Conservation (phyloP, 1,140 invertebrate genomes). For the Steinernema feltiae region DNA sequence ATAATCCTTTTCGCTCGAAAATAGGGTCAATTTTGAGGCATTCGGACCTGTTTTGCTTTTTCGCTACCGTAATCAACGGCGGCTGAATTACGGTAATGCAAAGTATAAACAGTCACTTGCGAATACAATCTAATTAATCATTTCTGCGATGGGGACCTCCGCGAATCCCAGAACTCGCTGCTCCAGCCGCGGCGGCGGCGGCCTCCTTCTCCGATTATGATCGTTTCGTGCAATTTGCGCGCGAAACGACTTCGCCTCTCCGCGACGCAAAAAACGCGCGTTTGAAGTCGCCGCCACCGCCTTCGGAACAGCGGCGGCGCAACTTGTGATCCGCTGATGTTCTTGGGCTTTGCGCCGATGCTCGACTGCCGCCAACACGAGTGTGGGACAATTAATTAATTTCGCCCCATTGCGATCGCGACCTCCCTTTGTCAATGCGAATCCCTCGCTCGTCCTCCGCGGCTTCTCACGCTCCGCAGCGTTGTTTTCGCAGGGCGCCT, state of each 20-base stretch:
- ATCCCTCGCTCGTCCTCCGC: too few species aligned
- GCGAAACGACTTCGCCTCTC: constrained; percentile 1
- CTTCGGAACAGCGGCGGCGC: neutral
- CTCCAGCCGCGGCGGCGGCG: too few species aligned
- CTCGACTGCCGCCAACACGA: neutral
- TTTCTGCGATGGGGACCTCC: neutral
- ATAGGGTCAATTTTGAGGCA: too few species aligned
- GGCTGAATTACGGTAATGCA: too few species aligned
- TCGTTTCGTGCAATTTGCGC: constrained; percentile 7
- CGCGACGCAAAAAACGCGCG: neutral
- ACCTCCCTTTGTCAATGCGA: constrained; percentile 1
- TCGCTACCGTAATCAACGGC: too few species aligned
- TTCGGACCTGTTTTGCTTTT: too few species aligned
- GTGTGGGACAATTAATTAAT: neutral
- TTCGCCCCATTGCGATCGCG: constrained; percentile 10
- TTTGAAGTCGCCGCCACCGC: constrained; percentile 3
- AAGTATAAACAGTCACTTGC: too few species aligned
- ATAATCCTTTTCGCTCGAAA: too few species aligned
- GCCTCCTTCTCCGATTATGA: constrained; percentile 3
- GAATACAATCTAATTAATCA: too few species aligned
- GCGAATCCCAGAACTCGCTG: neutral
- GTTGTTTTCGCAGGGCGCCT: neutral
- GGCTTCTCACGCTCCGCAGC: too few species aligned
- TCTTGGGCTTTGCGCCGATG: neutral
- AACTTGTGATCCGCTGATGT: neutral